Evolutionary conservation across 2,797 vertebrate species (phyloP), one percentile per base, ranked within the genome.

Genomic region (Phoebastria nigripes): DNA sequence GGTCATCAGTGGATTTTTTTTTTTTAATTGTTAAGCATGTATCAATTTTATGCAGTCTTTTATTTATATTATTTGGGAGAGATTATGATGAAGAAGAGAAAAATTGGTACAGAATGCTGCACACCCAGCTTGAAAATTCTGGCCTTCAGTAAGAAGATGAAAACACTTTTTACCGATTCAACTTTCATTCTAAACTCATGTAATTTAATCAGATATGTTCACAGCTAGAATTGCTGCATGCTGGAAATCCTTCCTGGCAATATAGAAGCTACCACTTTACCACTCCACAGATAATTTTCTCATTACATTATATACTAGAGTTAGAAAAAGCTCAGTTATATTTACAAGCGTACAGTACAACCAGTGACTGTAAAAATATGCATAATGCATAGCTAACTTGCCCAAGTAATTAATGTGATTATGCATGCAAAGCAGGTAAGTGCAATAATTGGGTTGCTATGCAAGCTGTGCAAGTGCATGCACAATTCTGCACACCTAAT

Each of bases 121-220:
- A 92, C 65, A 87, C 35, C 69, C 72, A 94, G 77, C 65, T 86
- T 93, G 82, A 91, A 92, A 95, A 94, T 86, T 92, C 80, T 66
- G 91, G 87, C 82, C 79, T 90, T 96, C 87, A 94, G 84, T 78
- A 74, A 83, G 78, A 90, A 77, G 90, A 96, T 76, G 77, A 95
- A 96, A 96, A 94, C 87, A 87, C 82, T 92, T 97, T 92, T 89
- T 95, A 93, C 90, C 81, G 90, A 96, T 95, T 95, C 91, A 87
- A 96, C 95, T 86, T 97, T 72, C 92, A 95, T 95, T 87, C 89
- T 95, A 92, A 94, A 96, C 88, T 96, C 95, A 95, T 95, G 95
- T 94, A 96, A 96, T 96, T 97, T 96, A 96, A 96, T 96, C 95
- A 95, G 96, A 94, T 94, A 96, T 69, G 92, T 94, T 96, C 96